Base-by-base conservation (phyloP, 2,888 invertebrate genomes). In the Cosmorhoe ocellata region DNA sequence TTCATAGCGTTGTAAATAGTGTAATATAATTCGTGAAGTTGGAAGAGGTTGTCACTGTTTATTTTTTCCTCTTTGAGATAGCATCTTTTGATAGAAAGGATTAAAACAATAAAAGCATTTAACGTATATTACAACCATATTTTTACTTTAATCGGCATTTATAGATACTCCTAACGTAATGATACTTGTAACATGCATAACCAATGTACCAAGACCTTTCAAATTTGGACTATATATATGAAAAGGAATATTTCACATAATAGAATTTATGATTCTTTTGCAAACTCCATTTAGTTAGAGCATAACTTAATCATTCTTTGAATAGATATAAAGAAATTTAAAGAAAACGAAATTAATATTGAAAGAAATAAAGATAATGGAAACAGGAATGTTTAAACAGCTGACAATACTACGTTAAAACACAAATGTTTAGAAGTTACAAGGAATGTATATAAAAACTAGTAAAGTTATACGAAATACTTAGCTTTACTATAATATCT, bases 321-420 rank as follows among this genome's bases (percentile, higher is more conserved):
- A 54, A 69, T 71, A 70, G 66, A 63, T 60, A 69, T 69, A 70
- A 66, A 66, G 61, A 58, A 58, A 61, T 58, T 58, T 67, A 59
- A 67, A 47, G 63, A 56, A 60, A 67, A 61, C 14, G 63, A 62
- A 64, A 64, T 63, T 64, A 66, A 67, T 65, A 53, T 64, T 74
- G 69, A 64, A 61, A 70, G 63, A 67, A 67, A 74, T 69, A 72
- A 71, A 71, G 71, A 70, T 74, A 73, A 69, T 67, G 64, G 54
- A 77, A 74, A 81, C 82, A 82, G 80, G 76, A 84, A 82, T 78
- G 83, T 78, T 83, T 74, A 79, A 84, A 76, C 86, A 85, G 83
- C 85, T 81, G 89, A 90, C 89, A 90, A 90, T 90, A 90, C 84
- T 88, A 90, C 74, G 76, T 76, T 87, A 81, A 74, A 79, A 79